phyloP scores from a whole-genome alignment of 1,140 invertebrate genomes.

The Formica selysi region DNA sequence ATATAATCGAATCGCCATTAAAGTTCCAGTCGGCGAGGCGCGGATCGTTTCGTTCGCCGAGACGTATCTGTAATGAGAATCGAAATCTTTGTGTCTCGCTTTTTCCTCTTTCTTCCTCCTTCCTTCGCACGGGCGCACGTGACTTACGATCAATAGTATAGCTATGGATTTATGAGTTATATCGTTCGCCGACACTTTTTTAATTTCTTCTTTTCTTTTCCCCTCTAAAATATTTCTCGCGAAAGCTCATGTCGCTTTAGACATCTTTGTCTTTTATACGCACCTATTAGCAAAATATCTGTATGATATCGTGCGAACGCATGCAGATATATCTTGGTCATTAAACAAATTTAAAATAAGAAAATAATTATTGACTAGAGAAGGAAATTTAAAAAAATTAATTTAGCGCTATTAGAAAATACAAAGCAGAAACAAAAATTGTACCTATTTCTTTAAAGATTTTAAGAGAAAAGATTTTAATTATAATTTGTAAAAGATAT shows the following conservation, averaged over 20 bases:
- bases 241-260: conserved; percentile 23
- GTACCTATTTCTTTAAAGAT: too few relatives aligned
- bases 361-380: conserved; percentile 21
- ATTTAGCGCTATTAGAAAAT: background rate
- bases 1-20: conserved; percentile 71
- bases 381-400: background rate
- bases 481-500: background rate
- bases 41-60: conserved; percentile 64
- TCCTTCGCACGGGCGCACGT: conserved; percentile 29
- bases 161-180: conserved; percentile 72
- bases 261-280: background rate
- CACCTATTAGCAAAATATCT: background rate
- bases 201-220: conserved; percentile 27
- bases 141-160: conserved; percentile 65
- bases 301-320: background rate
- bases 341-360: background rate
- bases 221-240: conserved; percentile 17
- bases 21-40: conserved; percentile 65
- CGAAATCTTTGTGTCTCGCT: conserved; percentile 61
- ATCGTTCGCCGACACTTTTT: conserved; percentile 38
- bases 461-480: background rate
- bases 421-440: background rate
- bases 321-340: background rate
- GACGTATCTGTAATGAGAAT: conserved; percentile 79
- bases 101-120: conserved; percentile 7